Evolutionary conservation across 2,797 vertebrate genomes (phyloP).

Genomic region (Micrastur ruficollis): DNA sequence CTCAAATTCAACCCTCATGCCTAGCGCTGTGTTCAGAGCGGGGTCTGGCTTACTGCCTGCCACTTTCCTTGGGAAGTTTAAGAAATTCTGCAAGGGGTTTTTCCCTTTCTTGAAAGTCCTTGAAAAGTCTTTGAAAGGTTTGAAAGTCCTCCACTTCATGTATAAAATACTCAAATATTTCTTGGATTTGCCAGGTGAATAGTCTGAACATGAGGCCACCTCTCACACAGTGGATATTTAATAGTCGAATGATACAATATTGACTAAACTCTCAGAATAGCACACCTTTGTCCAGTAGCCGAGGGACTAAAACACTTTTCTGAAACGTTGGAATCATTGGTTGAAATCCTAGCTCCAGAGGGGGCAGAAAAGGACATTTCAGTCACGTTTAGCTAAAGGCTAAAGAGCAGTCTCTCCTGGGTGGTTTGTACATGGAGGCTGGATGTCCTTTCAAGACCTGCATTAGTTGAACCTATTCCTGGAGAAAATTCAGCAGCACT

Average conservation of each 20-base stretch:
- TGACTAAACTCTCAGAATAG: neutral
- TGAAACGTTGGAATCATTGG: neutral
- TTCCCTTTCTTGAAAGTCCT: neutral
- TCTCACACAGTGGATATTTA: neutral
- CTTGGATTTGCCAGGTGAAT: neutral
- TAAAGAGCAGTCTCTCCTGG: neutral
- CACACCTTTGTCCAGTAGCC: neutral
- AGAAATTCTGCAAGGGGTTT: neutral
- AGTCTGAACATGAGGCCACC: neutral
- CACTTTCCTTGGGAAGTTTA: neutral
- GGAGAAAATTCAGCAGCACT: neutral
- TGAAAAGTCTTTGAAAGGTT: neutral
- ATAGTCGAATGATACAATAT: neutral
- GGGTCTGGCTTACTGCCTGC: neutral
- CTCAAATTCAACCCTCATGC: neutral
- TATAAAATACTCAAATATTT: neutral
- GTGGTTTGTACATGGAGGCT: neutral
- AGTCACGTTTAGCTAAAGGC: neutral
- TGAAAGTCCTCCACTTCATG: neutral
- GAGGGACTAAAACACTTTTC: neutral
- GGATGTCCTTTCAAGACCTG: neutral
- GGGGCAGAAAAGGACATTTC: neutral
- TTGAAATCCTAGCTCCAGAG: neutral
- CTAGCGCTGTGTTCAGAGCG: rapidly evolving
- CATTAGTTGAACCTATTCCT: neutral